Evolutionary conservation across 2,113 vertebrate genomes (phyloP), one percentile per base, ranked within the genome.

Genomic region (Emydocephalus ijimae): DNA sequence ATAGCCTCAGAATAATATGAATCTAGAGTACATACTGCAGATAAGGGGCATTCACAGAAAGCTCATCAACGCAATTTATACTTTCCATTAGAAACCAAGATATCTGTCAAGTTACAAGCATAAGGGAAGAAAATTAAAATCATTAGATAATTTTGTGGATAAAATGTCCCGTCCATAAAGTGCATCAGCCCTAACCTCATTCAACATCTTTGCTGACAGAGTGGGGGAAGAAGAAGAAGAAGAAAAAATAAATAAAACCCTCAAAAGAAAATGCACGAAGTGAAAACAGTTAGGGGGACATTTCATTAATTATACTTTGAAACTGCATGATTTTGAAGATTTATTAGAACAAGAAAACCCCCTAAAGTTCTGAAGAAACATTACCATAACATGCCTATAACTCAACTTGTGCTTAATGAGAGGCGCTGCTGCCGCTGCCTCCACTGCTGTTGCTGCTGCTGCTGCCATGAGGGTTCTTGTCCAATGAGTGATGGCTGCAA

Each of bases 351-450:
- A 96, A 97, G 97, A 96, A 95, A 97, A 98, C 97, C 97, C 97
- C 98, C 98, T 98, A 97, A 98, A 98, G 98, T 98, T 98, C 97
- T 98, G 96, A 98, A 97, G 97, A 97, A 97, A 97, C 97, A 98
- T 98, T 98, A 98, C 96, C 98, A 98, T 98, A 98, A 98, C 96
- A 97, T 97, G 98, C 98, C 98, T 98, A 98, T 98, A 97, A 97
- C 97, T 98, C 98, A 98, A 95, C 98, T 98, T 98, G 98, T 98
- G 98, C 98, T 99, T 99, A 99, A 98, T 98, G 98, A 98, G 98
- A 98, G 98, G 98, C 98, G 96, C 97, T 98, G 98, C 91, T 98
- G 98, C 97, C 96, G 97, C 98, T 98, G 98, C 98, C 98, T 96
- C 95, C 98, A 97, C 97, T 98, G 98, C 91, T 98, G 98, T 43